phyloP scores from a whole-genome alignment of 2,888 invertebrate species.

The Scaptomyza tumidula region DNA sequence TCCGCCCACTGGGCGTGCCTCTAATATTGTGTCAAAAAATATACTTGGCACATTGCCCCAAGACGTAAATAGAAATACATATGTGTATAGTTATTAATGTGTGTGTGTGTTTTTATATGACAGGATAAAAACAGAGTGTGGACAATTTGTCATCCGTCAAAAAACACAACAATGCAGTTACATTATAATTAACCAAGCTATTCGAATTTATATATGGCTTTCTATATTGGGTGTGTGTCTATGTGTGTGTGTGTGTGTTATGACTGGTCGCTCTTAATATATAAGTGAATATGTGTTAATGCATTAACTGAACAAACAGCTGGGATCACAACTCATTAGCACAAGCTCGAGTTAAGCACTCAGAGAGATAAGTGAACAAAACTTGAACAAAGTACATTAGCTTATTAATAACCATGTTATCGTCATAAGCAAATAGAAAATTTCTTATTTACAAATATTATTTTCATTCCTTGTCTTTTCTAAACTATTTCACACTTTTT shows the following conservation, averaged over 20 bases:
- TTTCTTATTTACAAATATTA: neutral
- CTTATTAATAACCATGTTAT: neutral
- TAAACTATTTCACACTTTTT: conserved; percentile 1
- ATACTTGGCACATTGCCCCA: conserved; percentile 48
- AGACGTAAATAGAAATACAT: conserved; percentile 9
- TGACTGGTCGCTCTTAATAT: conserved; percentile 5
- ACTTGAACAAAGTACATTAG: neutral
- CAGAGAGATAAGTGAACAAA: neutral
- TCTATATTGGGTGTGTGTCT: too few relatives aligned
- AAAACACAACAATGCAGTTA: conserved; percentile 62
- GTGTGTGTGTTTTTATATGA: conserved; percentile 39
- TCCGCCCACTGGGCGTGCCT: conserved; percentile 56
- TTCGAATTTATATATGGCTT: conserved; percentile 13
- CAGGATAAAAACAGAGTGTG: conserved; percentile 21
- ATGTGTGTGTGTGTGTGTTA: neutral
- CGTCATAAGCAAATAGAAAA: neutral
- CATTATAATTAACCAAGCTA: conserved; percentile 72
- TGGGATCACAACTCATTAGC: conserved; percentile 32
- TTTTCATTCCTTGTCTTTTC: neutral
- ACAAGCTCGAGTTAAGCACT: conserved; percentile 4
- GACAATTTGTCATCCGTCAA: conserved; percentile 80
- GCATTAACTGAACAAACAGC: conserved; percentile 29
- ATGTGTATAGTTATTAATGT: conserved; percentile 6
- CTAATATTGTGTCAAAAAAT: conserved; percentile 75
- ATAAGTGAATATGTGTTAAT: conserved; percentile 9